Evolutionary conservation across 2,113 vertebrate genomes (phyloP).

Genomic region (Pica pica): DNA sequence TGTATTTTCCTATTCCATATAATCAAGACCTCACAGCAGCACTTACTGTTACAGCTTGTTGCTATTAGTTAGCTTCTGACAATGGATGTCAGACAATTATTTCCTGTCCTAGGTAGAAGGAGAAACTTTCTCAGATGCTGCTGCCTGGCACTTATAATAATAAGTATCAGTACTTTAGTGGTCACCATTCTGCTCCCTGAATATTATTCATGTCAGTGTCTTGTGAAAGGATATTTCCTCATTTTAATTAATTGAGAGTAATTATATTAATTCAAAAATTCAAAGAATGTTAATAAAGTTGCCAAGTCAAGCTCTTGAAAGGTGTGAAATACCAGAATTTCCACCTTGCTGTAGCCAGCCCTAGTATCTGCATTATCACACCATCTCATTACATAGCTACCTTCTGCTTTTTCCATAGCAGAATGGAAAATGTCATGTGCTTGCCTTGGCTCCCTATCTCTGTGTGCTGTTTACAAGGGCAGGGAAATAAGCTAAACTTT

Average conservation of each 20-base stretch:
- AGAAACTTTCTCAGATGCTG: not conserved
- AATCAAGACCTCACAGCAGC: not conserved
- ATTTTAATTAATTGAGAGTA: conserved; percentile 28
- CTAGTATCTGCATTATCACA: not conserved
- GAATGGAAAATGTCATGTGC: conserved; percentile 6
- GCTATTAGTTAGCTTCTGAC: not conserved
- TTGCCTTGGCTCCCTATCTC: not conserved
- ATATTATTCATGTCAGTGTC: not conserved
- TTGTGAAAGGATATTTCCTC: not conserved
- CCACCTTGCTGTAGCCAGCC: not conserved
- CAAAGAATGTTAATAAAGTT: not conserved
- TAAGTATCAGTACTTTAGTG: not conserved
- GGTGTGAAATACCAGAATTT: conserved; percentile 4
- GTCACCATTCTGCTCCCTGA: not conserved
- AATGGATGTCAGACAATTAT: not conserved
- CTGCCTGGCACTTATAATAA: not conserved
- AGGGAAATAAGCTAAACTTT: not conserved
- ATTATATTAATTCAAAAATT: not conserved
- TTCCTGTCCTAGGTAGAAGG: not conserved
- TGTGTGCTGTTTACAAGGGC: not conserved
- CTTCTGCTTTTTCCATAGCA: not conserved
- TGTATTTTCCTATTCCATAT: not conserved
- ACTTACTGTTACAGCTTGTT: not conserved
- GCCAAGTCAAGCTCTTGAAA: not conserved
- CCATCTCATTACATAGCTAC: not conserved